These are phyloP conservation scores for Peromyscus californicus DNA, from an alignment of 2,113 vertebrate genomes.

Conservation along the genomic window DNA sequence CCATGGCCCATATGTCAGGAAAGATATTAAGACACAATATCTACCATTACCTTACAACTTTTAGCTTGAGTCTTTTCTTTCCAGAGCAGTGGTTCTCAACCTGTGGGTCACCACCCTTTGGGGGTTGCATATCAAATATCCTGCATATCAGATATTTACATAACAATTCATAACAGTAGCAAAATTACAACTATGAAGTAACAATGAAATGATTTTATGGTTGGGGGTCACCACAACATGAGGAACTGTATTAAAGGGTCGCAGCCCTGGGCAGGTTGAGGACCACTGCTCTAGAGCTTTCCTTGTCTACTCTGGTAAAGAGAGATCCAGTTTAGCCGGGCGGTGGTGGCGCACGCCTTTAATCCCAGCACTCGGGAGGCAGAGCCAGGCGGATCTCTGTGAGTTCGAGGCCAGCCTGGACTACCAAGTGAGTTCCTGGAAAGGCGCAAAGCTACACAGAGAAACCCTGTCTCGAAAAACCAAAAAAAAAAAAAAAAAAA, in stretches of 20 bases:
- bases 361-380: no score
- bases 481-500: no score
- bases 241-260: neutral
- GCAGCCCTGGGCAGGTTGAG: neutral
- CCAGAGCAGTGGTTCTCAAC: neutral
- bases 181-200: neutral
- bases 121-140: neutral
- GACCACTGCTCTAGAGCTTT: neutral
- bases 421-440: no score
- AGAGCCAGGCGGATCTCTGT: no score
- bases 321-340: constrained; percentile 5
- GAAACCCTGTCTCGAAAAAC: no score
- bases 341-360: no score
- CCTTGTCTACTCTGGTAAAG: neutral
- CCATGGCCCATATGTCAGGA: neutral
- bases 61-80: neutral
- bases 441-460: no score
- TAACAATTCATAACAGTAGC: neutral
- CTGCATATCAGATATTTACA: neutral
- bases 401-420: no score
- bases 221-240: neutral
- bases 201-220: neutral
- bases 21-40: neutral
- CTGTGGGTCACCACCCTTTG: neutral
- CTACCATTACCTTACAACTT: neutral